Percentiles rank a stretch among this genome's conserved stretches.
Conservation (phyloP, 2,888 invertebrate genomes). For the Rhodophaea formosa region DNA sequence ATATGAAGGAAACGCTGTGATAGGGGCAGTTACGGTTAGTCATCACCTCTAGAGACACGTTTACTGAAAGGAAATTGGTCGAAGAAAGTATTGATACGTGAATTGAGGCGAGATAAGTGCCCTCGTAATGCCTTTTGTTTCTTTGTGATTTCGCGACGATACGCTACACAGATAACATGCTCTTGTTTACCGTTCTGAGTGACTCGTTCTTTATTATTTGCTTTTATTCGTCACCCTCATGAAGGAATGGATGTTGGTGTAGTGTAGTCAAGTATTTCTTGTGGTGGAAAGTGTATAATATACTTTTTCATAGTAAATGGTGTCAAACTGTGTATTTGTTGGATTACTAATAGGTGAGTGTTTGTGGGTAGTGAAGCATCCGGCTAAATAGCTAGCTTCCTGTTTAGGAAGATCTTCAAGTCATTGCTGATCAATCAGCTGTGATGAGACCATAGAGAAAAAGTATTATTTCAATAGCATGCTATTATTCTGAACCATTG, state of each 20-base stretch:
- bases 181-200: constrained; percentile 61
- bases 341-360: constrained; percentile 59
- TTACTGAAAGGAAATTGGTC: constrained; percentile 52
- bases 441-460: not conserved
- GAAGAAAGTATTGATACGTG: constrained; percentile 45
- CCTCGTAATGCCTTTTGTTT: constrained; percentile 59
- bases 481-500: not conserved
- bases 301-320: constrained; percentile 49
- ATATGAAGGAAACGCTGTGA: constrained; percentile 58
- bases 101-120: constrained; percentile 58
- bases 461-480: not conserved
- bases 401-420: not conserved
- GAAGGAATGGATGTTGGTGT: constrained; percentile 33
- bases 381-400: constrained; percentile 8
- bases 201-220: constrained; percentile 38
- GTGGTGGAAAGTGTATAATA: constrained; percentile 1
- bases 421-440: constrained; percentile 7
- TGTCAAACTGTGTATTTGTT: constrained; percentile 69
- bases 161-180: constrained; percentile 60
- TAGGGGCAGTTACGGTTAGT: constrained; percentile 72
- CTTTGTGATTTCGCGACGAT: constrained; percentile 70
- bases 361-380: constrained; percentile 19
- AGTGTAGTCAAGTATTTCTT: constrained; percentile 21
- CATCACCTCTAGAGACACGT: constrained; percentile 67
- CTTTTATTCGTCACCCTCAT: constrained; percentile 42